These are phyloP conservation scores for Myotis yumanensis DNA, from an alignment of 2,113 vertebrate species.

Conservation along the genomic window DNA sequence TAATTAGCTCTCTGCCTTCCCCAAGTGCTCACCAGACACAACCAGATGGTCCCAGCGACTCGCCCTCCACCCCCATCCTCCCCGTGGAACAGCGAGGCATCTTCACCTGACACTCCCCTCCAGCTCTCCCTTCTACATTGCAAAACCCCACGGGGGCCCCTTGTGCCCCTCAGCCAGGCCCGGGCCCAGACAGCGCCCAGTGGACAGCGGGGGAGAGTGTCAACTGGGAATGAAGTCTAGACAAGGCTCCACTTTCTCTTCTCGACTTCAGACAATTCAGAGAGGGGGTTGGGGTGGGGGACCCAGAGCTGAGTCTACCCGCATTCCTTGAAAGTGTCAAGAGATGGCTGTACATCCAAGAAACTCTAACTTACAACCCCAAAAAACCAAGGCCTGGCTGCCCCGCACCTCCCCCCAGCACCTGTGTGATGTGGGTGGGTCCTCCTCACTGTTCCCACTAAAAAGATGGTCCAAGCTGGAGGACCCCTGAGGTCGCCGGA, in stretches of 20 bases:
- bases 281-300: too few relatives aligned
- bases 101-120: background rate
- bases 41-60: conserved; percentile 69
- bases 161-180: background rate
- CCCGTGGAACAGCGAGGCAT: background rate
- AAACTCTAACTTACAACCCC: background rate
- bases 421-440: background rate
- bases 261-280: background rate
- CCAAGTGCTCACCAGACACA: conserved; percentile 1
- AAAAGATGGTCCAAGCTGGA: background rate
- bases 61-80: conserved; percentile 27
- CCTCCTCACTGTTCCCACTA: background rate
- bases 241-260: background rate
- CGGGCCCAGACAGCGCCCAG: background rate
- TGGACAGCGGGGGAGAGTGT: background rate
- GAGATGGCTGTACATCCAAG: background rate
- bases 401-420: too few relatives aligned
- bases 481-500: accelerated
- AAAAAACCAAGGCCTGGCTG: background rate
- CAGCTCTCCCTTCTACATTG: background rate
- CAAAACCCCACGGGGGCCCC: background rate
- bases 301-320: background rate
- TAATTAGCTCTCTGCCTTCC: conserved; percentile 53
- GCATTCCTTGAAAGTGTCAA: background rate
- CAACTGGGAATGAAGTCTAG: background rate